Conservation (phyloP, 2,113 vertebrate genomes). For the Aepyceros melampus region DNA sequence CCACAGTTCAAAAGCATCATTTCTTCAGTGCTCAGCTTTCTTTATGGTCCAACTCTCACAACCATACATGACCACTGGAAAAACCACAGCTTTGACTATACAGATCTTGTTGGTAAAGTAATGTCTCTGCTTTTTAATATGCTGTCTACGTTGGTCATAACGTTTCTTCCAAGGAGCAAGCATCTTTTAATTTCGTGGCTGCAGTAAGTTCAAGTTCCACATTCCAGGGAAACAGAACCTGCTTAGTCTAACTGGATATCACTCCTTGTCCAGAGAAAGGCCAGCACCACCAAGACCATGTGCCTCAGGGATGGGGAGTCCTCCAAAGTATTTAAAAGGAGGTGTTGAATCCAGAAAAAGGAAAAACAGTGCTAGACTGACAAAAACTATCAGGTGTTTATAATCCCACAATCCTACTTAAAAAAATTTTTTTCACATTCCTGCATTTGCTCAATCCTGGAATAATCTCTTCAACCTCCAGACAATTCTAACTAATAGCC, state of each 20-base stretch:
- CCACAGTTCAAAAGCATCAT: not conserved
- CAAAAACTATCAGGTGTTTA: not conserved
- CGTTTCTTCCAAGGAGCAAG: not conserved
- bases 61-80: not conserved
- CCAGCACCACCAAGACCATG: not conserved
- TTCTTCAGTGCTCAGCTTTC: not conserved
- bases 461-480: not conserved
- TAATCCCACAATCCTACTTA: not conserved
- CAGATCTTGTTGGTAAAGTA: not conserved
- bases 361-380: not conserved
- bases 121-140: not conserved
- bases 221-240: not conserved
- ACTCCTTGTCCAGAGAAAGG: not conserved
- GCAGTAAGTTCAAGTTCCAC: not conserved
- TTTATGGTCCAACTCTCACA: not conserved
- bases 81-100: not conserved
- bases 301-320: not conserved
- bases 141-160: not conserved
- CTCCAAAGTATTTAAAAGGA: not conserved
- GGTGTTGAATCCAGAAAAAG: not conserved
- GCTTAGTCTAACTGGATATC: not conserved
- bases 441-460: not conserved
- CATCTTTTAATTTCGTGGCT: not conserved
- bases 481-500: not conserved
- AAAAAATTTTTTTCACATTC: not conserved